A percentile compares a stretch with the other conserved stretches of the same genome.
These are phyloP conservation scores for Phyllotreta striolata DNA, from an alignment of 2,888 invertebrate genomes.

Conservation along the genomic window DNA sequence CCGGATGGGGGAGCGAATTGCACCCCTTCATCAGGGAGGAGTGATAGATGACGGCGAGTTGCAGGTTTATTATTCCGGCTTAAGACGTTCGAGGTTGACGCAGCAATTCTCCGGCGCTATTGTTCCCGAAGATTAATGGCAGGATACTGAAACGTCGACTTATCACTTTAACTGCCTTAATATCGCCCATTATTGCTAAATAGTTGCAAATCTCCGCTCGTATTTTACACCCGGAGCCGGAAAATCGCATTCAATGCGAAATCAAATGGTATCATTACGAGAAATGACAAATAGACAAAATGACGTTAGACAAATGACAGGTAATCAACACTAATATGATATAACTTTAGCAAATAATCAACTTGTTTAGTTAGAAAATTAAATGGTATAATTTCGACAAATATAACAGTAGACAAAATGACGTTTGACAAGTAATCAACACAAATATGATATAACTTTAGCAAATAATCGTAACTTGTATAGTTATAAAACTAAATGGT, in stretches of 20 bases:
- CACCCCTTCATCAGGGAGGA: too few relatives aligned
- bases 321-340: too few relatives aligned
- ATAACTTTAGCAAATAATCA: too few relatives aligned
- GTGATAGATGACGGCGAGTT: conserved; percentile 17
- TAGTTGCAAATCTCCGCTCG: conserved; percentile 12
- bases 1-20: too few relatives aligned
- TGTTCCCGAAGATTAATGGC: conserved; percentile 19
- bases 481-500: too few relatives aligned
- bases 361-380: too few relatives aligned
- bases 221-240: conserved; percentile 9
- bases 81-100: conserved; percentile 20
- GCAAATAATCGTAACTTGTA: too few relatives aligned
- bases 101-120: conserved; percentile 13
- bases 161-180: conserved; percentile 24
- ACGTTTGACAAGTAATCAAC: too few relatives aligned
- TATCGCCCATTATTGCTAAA: conserved; percentile 18
- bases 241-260: neutral
- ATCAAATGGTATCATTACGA: neutral
- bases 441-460: too few relatives aligned
- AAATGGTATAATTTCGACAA: too few relatives aligned
- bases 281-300: neutral
- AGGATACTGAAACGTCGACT: conserved; percentile 20
- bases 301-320: neutral
- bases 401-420: too few relatives aligned
- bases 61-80: conserved; percentile 25